Evolutionary conservation across 2,113 vertebrate species (phyloP), one percentile per base, ranked within the genome.

Genomic region (Antechinus stuartii): DNA sequence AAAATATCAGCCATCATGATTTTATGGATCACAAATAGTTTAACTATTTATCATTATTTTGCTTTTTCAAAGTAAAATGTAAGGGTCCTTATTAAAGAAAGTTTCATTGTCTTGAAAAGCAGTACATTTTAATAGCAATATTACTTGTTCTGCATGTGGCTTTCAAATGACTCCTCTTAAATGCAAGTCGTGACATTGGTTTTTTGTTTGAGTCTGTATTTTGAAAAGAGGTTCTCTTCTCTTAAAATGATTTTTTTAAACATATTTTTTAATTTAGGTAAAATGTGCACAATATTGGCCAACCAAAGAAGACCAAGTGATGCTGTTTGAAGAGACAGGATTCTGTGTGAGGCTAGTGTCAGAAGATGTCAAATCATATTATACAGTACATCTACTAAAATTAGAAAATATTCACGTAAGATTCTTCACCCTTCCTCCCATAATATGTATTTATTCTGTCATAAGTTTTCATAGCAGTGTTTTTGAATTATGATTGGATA

Each of bases 241-340:
- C 76, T 95, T 92, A 52, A 91, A 50, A 49, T 68, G 35, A 24
- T 47, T 84, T 52, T 23, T n/a, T 92, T 47, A 11, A 52, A 52
- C 25, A 68, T 97, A 22, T 98, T 47, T 98, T 92, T 96, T 61
- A 35, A 93, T 91, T 93, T 98, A 99, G 99, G 99, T 99, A 97
- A 99, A 99, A 96, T 99, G 99, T 98, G 99, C 99, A 27, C 99
- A 99, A 55, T 99, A 99, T 98, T 99, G 99, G 99, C 99, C 99
- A 49, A 99, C 99, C 61, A 98, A 98, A 94, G 99, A 99, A 92
- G 99, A 99, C 19, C 98, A 96, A 35, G 98, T 99, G 96, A 99
- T 99, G 99, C 98, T 98, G 35, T 99, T 99, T 98, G 98, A 98
- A 96, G 99, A 99, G 98, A 99, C 99, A 0, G 99, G 99, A 91